Conservation (phyloP, 2,888 invertebrate species). For the Chesias legatella region DNA sequence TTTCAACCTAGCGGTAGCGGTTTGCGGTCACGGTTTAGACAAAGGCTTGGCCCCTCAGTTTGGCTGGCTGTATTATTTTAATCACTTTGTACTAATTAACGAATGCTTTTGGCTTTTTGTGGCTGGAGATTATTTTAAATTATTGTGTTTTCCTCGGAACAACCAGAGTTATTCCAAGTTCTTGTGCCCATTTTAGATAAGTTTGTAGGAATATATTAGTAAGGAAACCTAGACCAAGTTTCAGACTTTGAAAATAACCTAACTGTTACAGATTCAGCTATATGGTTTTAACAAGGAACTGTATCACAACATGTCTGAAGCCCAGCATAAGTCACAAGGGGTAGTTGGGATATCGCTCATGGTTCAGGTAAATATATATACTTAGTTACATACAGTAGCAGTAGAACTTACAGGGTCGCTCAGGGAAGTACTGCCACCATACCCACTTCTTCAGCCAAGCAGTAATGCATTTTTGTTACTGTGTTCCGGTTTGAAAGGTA, state of each 20-base stretch:
- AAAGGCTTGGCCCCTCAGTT: constrained; percentile 9
- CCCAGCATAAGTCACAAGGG: constrained; percentile 97
- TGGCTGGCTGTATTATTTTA: constrained; percentile 15
- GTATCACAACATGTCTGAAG: constrained; percentile 97
- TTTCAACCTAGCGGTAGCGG: constrained; percentile 7
- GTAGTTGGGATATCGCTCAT: constrained; percentile 96
- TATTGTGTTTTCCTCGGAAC: too few species aligned
- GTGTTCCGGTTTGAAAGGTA: too few species aligned
- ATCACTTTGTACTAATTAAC: constrained; percentile 17
- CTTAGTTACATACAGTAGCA: too few species aligned
- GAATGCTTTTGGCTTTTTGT: constrained; percentile 7
- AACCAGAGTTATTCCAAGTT: too few species aligned
- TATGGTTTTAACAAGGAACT: constrained; percentile 98
- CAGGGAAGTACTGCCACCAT: too few species aligned
- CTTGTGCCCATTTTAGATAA: too few species aligned
- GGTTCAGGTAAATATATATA: constrained; percentile 95
- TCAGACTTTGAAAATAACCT: too few species aligned
- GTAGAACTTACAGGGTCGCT: too few species aligned
- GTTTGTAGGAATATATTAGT: too few species aligned
- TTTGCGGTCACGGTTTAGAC: constrained; percentile 8
- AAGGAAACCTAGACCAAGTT: too few species aligned
- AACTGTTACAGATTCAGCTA: constrained; percentile 90
- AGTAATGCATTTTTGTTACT: too few species aligned
- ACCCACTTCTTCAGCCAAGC: too few species aligned
- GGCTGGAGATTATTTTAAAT: constrained; percentile 5